Conservation (phyloP, 2,113 vertebrate species). For the Indri indri region DNA sequence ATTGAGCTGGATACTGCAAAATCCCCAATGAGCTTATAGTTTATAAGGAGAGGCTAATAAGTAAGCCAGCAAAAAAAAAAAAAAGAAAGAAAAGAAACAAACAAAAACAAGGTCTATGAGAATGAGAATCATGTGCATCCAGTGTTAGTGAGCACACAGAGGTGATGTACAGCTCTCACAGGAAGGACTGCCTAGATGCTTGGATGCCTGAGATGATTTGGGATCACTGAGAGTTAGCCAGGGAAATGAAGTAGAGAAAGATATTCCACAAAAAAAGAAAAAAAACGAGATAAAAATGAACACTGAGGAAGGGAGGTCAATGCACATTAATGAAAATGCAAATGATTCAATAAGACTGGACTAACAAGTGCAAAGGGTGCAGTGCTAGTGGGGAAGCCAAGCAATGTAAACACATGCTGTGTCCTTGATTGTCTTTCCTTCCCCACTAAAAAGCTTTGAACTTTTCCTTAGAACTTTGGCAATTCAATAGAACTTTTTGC, state of each 20-base stretch:
- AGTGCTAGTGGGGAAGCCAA: not conserved
- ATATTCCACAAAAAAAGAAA: not conserved
- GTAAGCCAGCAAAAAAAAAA: not conserved
- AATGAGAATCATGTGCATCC: not conserved
- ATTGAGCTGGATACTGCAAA: not conserved
- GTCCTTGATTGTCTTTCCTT: not conserved
- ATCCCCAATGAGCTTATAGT: not conserved
- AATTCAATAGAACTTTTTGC: not conserved
- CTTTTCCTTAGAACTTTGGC: not conserved
- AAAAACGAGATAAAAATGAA: not conserved
- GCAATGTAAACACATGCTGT: not conserved
- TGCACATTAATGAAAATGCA: not conserved
- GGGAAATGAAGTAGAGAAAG: not conserved
- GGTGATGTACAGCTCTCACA: rapidly evolving
- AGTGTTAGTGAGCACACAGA: not conserved
- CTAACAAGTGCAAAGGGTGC: not conserved
- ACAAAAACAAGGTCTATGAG: not conserved
- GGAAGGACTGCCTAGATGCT: not conserved
- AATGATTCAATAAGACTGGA: not conserved
- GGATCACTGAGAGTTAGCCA: not conserved
- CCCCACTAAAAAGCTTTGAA: not conserved
- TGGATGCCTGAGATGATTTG: not conserved
- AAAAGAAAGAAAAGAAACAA: not conserved
- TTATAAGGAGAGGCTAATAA: not conserved
- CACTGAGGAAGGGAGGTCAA: not conserved